phyloP scores from a whole-genome alignment of 1,140 invertebrate genomes.

The Aporrectodea caliginosa region DNA sequence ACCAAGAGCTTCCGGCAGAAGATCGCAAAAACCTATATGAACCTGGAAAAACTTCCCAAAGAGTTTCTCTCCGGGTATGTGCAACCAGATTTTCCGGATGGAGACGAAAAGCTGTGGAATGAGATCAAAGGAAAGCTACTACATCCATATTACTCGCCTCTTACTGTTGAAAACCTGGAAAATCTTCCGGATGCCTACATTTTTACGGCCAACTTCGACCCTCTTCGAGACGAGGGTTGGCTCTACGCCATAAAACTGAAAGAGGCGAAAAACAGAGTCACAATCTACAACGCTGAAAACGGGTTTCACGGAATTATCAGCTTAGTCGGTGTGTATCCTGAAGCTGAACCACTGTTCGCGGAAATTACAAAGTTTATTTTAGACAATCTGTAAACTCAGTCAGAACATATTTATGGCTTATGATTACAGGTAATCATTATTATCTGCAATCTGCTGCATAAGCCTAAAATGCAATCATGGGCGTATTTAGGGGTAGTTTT shows the following conservation, averaged over 20 bases:
- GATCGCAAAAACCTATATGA: neutral
- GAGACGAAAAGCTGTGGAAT: neutral
- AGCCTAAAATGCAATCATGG: too few relatives aligned
- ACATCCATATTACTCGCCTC: conserved; percentile 30
- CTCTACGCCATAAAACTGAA: conserved; percentile 29
- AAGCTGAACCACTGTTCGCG: neutral
- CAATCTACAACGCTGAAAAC: neutral
- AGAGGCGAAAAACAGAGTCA: neutral
- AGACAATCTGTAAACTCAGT: neutral
- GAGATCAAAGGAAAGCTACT: conserved; percentile 13
- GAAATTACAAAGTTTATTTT: neutral
- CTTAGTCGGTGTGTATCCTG: neutral
- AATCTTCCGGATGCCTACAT: conserved; percentile 32
- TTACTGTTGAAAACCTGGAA: conserved; percentile 28
- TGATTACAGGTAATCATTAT: too few relatives aligned
- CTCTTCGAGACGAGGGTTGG: conserved; percentile 31
- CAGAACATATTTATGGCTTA: too few relatives aligned
- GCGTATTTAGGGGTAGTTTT: too few relatives aligned
- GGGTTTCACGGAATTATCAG: neutral
- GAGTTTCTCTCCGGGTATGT: neutral
- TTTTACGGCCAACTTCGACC: conserved; percentile 26
- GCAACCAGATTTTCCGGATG: neutral
- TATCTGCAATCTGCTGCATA: too few relatives aligned
- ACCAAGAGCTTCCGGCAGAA: neutral
- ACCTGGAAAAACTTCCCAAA: neutral